These are phyloP conservation scores for Anomalospiza imberbis DNA, from an alignment of 2,797 vertebrate species.

Conservation along the genomic window DNA sequence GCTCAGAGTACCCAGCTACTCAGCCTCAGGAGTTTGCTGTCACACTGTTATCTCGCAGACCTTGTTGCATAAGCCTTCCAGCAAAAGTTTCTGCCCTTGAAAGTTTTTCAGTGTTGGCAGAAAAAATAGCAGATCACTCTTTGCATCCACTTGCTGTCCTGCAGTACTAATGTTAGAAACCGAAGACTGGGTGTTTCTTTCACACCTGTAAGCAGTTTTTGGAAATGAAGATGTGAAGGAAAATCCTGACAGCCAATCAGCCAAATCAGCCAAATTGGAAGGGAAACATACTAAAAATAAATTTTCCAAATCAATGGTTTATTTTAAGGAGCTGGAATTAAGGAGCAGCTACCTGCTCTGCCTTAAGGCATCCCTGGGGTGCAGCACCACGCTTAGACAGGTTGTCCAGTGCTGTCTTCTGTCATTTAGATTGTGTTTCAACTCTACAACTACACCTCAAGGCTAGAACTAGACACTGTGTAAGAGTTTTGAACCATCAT, in stretches of 20 bases:
- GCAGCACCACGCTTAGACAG: background rate
- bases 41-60: rapidly evolving
- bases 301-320: background rate
- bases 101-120: rapidly evolving
- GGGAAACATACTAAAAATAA: background rate
- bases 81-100: background rate
- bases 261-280: too few species aligned
- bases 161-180: background rate
- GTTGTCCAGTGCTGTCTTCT: background rate
- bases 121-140: background rate
- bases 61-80: background rate
- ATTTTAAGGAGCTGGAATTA: background rate
- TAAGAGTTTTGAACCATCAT: background rate
- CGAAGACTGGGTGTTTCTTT: background rate
- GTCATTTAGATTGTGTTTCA: background rate
- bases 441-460: background rate
- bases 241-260: background rate
- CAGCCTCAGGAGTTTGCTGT: background rate
- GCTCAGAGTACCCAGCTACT: background rate
- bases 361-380: background rate
- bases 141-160: background rate
- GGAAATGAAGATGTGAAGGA: background rate
- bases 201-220: background rate
- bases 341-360: background rate
- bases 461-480: background rate